Conservation (phyloP, 2,797 vertebrate genomes). For the Cyclopterus lumpus region DNA sequence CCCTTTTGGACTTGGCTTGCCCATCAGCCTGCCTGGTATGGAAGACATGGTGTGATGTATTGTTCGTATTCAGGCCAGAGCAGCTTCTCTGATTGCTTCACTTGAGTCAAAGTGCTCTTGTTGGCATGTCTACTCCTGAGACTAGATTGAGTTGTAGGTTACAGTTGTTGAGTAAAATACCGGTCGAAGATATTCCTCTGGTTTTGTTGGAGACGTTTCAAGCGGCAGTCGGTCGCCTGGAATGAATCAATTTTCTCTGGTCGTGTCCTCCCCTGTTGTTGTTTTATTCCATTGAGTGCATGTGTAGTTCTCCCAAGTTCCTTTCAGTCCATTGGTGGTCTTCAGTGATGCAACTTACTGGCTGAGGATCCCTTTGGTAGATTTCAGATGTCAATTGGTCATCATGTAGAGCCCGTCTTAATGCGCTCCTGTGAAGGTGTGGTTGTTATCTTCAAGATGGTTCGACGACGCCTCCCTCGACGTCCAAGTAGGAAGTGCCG, state of each 20-base stretch:
- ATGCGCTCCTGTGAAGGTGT: not conserved
- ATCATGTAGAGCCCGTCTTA: not conserved
- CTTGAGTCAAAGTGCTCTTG: constrained; percentile 10
- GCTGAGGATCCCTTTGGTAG: not conserved
- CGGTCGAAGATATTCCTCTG: constrained; percentile 10
- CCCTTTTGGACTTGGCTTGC: constrained; percentile 71
- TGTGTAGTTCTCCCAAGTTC: not conserved
- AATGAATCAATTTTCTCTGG: not conserved
- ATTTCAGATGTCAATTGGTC: not conserved
- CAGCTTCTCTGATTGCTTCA: constrained; percentile 37
- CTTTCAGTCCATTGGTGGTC: constrained; percentile 10
- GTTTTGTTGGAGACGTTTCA: not conserved
- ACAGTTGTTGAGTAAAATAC: not conserved
- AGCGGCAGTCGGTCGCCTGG: not conserved
- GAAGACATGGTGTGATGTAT: constrained; percentile 66
- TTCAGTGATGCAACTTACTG: not conserved
- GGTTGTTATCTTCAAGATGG: not conserved
- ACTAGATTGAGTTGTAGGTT: not conserved
- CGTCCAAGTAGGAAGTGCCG: constrained; percentile 1
- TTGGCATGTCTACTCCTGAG: constrained; percentile 36
- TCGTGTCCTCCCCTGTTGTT: constrained; percentile 13
- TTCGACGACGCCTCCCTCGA: constrained; percentile 4
- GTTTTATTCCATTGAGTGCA: constrained; percentile 20
- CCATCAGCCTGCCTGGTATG: constrained; percentile 72
- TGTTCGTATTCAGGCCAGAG: constrained; percentile 7